These are phyloP conservation scores for Oligia latruncula DNA, from an alignment of 2,888 invertebrate species.

Conservation along the genomic window DNA sequence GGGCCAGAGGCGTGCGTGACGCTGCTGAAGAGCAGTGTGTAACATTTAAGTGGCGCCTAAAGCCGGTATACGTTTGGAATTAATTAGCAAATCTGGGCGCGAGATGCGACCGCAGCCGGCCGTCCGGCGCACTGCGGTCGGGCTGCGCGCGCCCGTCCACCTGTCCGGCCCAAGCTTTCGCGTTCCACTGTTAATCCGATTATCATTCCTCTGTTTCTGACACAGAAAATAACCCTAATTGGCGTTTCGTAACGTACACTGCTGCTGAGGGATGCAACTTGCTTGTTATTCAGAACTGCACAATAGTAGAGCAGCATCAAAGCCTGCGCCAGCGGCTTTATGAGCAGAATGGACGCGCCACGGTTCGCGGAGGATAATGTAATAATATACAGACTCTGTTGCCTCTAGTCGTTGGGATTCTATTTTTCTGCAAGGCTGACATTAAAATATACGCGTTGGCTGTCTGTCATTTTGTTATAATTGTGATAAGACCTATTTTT, in stretches of 20 bases:
- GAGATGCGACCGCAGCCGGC: constrained; percentile 76
- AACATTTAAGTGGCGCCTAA: constrained; percentile 68
- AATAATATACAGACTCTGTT: constrained; percentile 40
- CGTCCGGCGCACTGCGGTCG: constrained; percentile 72
- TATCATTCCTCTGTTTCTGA: constrained; percentile 76
- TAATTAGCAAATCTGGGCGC: constrained; percentile 82
- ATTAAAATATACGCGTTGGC: constrained; percentile 25
- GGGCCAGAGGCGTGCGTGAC: constrained; percentile 52
- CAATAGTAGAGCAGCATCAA: constrained; percentile 32
- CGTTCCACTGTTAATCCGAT: constrained; percentile 76
- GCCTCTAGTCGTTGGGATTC: constrained; percentile 8
- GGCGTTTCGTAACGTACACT: constrained; percentile 63
- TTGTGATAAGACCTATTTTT: constrained; percentile 10
- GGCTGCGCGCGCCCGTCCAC: constrained; percentile 73
- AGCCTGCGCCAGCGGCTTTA: constrained; percentile 35
- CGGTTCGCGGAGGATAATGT: constrained; percentile 39
- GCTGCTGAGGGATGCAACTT: constrained; percentile 57
- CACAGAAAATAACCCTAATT: constrained; percentile 75
- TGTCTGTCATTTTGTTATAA: constrained; percentile 35
- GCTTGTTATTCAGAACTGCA: constrained; percentile 51
- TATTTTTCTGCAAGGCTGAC: constrained; percentile 34
- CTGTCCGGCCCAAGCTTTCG: constrained; percentile 77
- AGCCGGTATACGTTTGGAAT: constrained; percentile 76
- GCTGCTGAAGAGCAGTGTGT: constrained; percentile 61
- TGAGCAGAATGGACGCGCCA: constrained; percentile 33